Base-by-base conservation (phyloP, 2,888 invertebrate species). In the Thereva unica region DNA sequence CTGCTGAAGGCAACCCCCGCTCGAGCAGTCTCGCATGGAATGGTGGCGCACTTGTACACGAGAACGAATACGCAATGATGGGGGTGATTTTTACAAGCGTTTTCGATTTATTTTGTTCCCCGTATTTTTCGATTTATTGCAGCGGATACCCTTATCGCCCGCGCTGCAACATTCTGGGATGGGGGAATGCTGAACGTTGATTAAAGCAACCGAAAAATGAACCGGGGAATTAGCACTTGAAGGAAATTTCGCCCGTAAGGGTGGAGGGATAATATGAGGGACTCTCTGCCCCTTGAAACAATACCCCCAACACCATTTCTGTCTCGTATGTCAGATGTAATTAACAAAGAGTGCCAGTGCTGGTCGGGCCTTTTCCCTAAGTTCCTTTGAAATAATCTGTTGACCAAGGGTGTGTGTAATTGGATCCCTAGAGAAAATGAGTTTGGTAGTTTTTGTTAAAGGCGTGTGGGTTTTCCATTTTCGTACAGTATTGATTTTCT, bases 131-230 rank as follows among this genome's bases (percentile, higher is more conserved):
- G 52, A 68, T 68, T 68, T 66, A 63, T 64, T 66, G 63, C 66
- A 66, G 63, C 38, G 23, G 45, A 40, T 37, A 40, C 47, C 59
- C 47, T 64, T 64, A 44, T 50, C 44, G 38, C 49, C 34, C 37
- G 7, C 37, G 7, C 47, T 38, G 47, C 52, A 23, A 23, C 23
- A 23, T 23, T 23, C 23, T 35, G 44, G 42, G 49, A 52, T 56
- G 49, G 45, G 40, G 50, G 40, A 23, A 23, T 23, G 23, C n/a
- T 57, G 38, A 53, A 35, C 50, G 41, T 67, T 69, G 66, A 69
- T 69, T 67, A 67, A 67, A 67, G 57, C 56, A 64, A 69, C 68
- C 68, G 68, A 69, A 67, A 68, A 69, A 64, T 59, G 67, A 69
- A 57, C 53, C 42, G 59, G 54, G 42, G 67, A 69, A 69, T 67